Conservation (phyloP, 2,888 invertebrate genomes). For the Norana najaformis region DNA sequence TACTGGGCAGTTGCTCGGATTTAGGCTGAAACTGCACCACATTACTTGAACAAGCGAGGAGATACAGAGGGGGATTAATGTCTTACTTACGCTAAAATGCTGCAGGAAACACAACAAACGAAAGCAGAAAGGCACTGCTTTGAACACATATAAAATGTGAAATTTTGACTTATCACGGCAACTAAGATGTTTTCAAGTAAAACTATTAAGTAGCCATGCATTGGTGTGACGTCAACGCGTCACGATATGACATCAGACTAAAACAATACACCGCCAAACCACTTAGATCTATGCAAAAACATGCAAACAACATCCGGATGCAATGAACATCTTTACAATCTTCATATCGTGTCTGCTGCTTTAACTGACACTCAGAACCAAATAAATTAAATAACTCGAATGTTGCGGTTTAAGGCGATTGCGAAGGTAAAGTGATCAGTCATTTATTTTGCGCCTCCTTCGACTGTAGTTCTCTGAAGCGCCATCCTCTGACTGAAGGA, state of each 20-base stretch:
- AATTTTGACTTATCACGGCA: background rate
- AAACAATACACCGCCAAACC: constrained; percentile 1
- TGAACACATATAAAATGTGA: background rate
- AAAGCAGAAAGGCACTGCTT: background rate
- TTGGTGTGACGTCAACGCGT: background rate
- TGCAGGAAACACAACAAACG: background rate
- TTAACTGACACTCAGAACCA: background rate
- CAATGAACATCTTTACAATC: background rate
- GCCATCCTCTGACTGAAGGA: background rate
- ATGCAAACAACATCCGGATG: background rate
- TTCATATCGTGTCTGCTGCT: background rate
- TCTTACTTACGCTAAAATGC: background rate
- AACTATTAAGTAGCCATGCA: no score
- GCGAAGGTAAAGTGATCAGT: no score
- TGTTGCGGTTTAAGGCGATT: background rate
- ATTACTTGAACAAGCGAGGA: background rate
- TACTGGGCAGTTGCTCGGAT: background rate
- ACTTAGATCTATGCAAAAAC: constrained; percentile 13
- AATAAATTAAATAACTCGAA: background rate
- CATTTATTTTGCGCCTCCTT: background rate
- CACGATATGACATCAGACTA: background rate
- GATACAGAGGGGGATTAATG: background rate
- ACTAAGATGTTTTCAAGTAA: background rate
- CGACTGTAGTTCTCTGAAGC: background rate
- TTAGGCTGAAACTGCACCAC: background rate